phyloP scores from a whole-genome alignment of 2,113 vertebrate species.

The Piprites chloris region DNA sequence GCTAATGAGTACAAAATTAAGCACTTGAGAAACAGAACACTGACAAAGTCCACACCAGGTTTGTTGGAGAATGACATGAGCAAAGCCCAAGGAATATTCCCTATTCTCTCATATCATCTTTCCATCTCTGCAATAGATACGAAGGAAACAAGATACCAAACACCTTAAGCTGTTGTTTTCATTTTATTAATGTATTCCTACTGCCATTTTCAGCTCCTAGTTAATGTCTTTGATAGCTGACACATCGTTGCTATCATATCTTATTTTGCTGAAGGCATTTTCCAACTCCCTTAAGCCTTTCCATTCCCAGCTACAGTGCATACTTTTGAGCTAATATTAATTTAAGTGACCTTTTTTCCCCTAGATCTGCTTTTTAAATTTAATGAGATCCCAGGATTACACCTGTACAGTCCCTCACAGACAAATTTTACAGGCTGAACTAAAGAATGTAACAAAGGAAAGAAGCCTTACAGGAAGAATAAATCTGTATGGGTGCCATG shows the following conservation, averaged over 20 bases:
- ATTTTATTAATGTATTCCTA: conserved; percentile 46
- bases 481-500: accelerated
- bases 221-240: conserved; percentile 61
- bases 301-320: background rate
- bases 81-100: background rate
- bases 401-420: background rate
- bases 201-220: conserved; percentile 58
- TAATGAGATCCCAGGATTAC: conserved; percentile 10
- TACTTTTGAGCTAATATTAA: conserved; percentile 34
- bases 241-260: conserved; percentile 63
- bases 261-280: conserved; percentile 60
- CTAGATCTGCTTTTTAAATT: background rate
- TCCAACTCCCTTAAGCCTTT: conserved; percentile 28
- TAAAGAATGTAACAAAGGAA: background rate
- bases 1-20: conserved; percentile 13
- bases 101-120: background rate
- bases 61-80: background rate
- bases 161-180: conserved; percentile 56
- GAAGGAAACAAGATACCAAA: conserved; percentile 22
- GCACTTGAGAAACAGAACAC: background rate
- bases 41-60: background rate
- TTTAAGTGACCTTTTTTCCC: conserved; percentile 9
- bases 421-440: background rate
- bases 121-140: background rate
- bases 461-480: background rate